Base-by-base conservation (phyloP, 2,797 vertebrate genomes). In the Trichosurus vulpecula region DNA sequence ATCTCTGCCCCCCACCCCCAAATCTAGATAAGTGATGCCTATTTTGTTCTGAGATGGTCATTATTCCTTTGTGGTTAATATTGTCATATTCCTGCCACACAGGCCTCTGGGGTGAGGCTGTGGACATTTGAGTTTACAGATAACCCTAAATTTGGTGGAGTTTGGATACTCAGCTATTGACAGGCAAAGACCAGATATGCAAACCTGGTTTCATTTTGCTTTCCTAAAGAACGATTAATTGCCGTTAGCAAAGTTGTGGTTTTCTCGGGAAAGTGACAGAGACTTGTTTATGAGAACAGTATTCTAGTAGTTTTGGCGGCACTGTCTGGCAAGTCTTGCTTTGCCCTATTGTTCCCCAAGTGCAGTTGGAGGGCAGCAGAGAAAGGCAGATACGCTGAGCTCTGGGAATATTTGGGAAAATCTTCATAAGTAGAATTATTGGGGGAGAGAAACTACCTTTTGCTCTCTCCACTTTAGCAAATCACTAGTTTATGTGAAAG, bases 11-110 rank as follows among this genome's bases (percentile, higher is more conserved):
- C 51, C 55, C 74, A 66, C 51, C 52, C 66, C 25, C 29, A 19
- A 56, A 35, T 5, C 91, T 56, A 87, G 74, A 87, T 41, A 29
- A 74, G 94, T 97, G 95, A 74, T 95, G 95, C 91, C 52, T 31
- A 87, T 92, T 94, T 97, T 1, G 0, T 94, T 94, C 94, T 81
- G 93, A 95, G 74, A 19, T 95, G 92, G 52, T 54, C 96, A 30
- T 95, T 92, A 94, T 95, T 94, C 95, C 90, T 97, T 96, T 54
- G 35, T 41, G 97, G 93, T 94, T 93, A 47, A 35, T 10, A 13
- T 31, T 93, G 91, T 52, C 41, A 0, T 87, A 41, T 52, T 93
- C 91, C 1, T 74, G 47, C 22, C 41, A 0, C 74, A 95, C 96
- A 92, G 4, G 92, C 52, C 12, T 92, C 81, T 89, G 90, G 25